These are phyloP conservation scores for Drosophila mercatorum DNA, from an alignment of 2,888 invertebrate genomes.

Conservation along the genomic window DNA sequence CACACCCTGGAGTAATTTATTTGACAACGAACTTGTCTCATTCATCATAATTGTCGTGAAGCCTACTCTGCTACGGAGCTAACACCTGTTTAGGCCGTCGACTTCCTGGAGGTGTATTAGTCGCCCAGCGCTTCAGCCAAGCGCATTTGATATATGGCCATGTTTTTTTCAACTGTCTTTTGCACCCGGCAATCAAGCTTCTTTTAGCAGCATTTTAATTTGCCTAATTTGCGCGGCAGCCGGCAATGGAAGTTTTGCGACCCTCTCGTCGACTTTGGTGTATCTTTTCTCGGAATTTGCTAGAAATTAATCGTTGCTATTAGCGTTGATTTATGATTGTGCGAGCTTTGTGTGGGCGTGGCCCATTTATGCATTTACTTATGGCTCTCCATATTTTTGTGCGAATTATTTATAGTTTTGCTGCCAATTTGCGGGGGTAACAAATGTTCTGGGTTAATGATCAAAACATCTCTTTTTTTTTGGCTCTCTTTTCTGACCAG, in stretches of 20 bases:
- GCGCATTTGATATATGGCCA: conserved; percentile 57
- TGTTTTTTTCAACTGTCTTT: conserved; percentile 37
- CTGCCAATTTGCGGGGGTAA: conserved; percentile 41
- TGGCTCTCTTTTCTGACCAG: conserved; percentile 3
- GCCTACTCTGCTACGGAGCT: conserved; percentile 26
- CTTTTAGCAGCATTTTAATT: conserved; percentile 53
- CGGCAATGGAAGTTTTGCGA: conserved; percentile 33
- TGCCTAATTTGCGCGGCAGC: conserved; percentile 52
- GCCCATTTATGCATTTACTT: conserved; percentile 42
- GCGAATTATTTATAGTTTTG: conserved; percentile 72
- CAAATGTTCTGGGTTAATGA: conserved; percentile 66
- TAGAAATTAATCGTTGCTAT: conserved; percentile 72
- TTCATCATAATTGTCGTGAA: conserved; percentile 57
- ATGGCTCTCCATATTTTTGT: conserved; percentile 62
- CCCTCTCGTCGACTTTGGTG: conserved; percentile 5
- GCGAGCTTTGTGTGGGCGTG: conserved; percentile 18
- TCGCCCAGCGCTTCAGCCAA: conserved; percentile 9
- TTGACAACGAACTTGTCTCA: conserved; percentile 43
- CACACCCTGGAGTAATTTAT: conserved; percentile 9
- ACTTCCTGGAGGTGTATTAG: conserved; percentile 6
- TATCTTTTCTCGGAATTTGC: conserved; percentile 37
- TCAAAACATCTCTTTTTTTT: conserved; percentile 23
- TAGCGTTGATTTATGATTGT: conserved; percentile 69
- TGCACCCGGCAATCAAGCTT: conserved; percentile 18
- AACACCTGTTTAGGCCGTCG: conserved; percentile 46